Percentiles rank a stretch among this genome's conserved stretches.
phyloP scores from a whole-genome alignment of 2,888 invertebrate species.

The Heliconius hortense region DNA sequence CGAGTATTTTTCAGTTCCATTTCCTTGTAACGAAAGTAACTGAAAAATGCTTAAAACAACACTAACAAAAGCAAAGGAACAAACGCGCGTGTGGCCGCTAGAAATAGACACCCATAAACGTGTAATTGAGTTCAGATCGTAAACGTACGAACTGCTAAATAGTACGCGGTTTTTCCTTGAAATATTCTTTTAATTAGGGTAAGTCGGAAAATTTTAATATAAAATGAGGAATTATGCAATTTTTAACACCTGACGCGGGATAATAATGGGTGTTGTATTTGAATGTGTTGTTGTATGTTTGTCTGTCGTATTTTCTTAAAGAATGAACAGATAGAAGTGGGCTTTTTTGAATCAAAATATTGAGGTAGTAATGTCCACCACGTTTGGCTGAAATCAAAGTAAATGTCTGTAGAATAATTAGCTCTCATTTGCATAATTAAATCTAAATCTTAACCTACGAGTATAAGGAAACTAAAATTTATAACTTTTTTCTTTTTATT shows the following conservation, averaged over 20 bases:
- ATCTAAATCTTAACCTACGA: no score
- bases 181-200: not conserved
- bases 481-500: no score
- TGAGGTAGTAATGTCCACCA: no score
- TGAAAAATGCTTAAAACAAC: conserved; percentile 5
- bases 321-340: no score
- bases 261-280: not conserved
- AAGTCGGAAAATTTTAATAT: not conserved
- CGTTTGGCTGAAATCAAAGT: no score
- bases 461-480: no score
- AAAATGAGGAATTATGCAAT: not conserved
- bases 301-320: not conserved
- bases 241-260: not conserved
- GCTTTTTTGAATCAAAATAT: no score
- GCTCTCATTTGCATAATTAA: no score
- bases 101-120: conserved; percentile 39
- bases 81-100: conserved; percentile 30
- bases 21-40: not conserved
- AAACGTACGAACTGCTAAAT: conserved; percentile 21
- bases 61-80: not conserved
- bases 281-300: not conserved
- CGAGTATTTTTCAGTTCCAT: no score
- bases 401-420: no score
- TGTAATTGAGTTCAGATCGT: conserved; percentile 38
- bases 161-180: conserved; percentile 40